Base-by-base conservation (phyloP, 2,888 invertebrate species). In the Lycaena phlaeas region DNA sequence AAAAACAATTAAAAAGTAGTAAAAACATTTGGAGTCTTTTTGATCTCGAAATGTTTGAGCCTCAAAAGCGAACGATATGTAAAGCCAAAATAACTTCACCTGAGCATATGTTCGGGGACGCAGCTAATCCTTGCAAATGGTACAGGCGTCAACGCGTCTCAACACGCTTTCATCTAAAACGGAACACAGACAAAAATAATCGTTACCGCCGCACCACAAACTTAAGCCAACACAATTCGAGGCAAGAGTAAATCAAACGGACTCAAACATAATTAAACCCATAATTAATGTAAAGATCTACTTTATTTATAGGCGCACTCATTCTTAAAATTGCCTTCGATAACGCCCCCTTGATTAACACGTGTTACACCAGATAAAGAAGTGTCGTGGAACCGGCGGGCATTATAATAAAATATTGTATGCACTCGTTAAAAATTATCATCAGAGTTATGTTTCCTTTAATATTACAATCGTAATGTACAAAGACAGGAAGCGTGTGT, bases 241-340 rank as follows among this genome's bases (percentile, higher is more conserved):
- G n/a, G n/a, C n/a, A n/a, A n/a, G n/a, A n/a, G n/a, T 84, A 82
- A 82, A 84, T 84, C 82, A 84, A 84, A 81, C 81, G 79, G 81
- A 82, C 77, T 79, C 78, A 70, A 58, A 78, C 72, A 75, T 78
- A 77, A 84, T 82, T 81, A 81, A 81, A 79, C 78, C 74, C 70
- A 81, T 81, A 82, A 82, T 82, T 81, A 81, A 82, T 81, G 79
- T 78, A 77, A 77, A 75, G 72, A 68, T 34, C 12, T 34, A 34
- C 22, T 34, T 34, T 34, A 34, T 34, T 34, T 34, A 34, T 34
- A 22, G 34, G 12, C 34, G 61, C 61, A 70, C 69, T 76, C 73
- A 76, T 76, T 78, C 77, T 82, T 78, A 77, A 78, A 77, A 77
- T 74, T 73, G 73, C 69, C 70, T 74, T 71, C 74, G 74, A 78